Conservation (phyloP, 2,113 vertebrate species). For the Ifrita kowaldi region DNA sequence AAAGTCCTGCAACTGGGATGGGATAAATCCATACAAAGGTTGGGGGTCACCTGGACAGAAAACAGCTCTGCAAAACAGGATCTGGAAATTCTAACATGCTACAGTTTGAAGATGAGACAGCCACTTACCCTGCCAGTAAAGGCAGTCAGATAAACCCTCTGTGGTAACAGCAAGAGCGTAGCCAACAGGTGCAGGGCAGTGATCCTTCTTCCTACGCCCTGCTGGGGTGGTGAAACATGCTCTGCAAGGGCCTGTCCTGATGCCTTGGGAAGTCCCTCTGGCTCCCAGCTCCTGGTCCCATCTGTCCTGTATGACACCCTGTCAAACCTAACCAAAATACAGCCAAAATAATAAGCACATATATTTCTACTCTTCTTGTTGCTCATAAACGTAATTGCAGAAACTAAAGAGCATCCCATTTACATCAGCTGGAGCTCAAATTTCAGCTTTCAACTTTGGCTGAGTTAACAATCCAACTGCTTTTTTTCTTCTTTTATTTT, state of each 20-base stretch:
- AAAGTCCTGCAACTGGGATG: background rate
- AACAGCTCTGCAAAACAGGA: background rate
- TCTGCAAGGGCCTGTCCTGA: background rate
- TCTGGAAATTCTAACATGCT: background rate
- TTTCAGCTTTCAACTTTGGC: background rate
- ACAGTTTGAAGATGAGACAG: background rate
- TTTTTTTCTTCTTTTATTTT: background rate
- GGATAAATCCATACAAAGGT: background rate
- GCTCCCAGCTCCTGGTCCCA: background rate
- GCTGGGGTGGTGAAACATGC: accelerated
- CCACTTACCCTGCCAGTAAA: background rate
- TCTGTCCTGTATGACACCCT: background rate
- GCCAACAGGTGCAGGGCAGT: background rate
- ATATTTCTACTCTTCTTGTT: background rate
- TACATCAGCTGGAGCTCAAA: background rate
- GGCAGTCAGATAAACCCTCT: background rate
- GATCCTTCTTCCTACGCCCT: background rate
- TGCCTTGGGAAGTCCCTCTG: background rate
- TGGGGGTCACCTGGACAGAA: background rate
- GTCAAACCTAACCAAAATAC: background rate
- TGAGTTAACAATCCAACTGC: background rate
- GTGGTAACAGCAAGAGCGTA: background rate
- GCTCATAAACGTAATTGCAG: background rate
- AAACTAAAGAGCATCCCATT: background rate
- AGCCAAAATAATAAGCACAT: background rate